Evolutionary conservation across 2,797 vertebrate species (phyloP).

Genomic region (Cossypha dichroa): DNA sequence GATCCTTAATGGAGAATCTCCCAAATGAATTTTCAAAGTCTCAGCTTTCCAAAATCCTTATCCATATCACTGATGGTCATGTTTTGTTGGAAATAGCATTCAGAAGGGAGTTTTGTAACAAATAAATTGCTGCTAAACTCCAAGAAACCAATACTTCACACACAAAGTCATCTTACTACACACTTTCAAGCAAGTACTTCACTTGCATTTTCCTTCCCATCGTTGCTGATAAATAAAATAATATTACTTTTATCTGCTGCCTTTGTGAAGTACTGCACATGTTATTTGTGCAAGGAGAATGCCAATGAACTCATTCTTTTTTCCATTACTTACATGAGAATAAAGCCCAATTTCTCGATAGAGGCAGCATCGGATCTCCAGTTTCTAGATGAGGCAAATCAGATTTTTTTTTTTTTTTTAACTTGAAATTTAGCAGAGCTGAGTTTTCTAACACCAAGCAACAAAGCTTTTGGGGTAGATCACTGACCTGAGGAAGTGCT

Average conservation of each 20-base stretch:
- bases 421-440: background rate
- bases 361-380: background rate
- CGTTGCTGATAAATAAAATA: background rate
- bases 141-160: background rate
- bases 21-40: background rate
- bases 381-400: background rate
- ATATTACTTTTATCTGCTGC: background rate
- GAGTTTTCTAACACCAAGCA: background rate
- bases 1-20: background rate
- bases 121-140: background rate
- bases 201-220: background rate
- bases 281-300: background rate
- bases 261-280: background rate
- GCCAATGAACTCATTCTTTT: background rate
- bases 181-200: background rate
- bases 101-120: background rate
- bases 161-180: background rate
- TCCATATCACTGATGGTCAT: background rate
- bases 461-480: background rate
- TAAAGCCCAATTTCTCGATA: background rate
- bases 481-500: background rate
- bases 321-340: background rate
- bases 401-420: background rate
- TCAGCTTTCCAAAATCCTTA: background rate
- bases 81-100: background rate